These are phyloP conservation scores for Arvicanthis niloticus DNA, from an alignment of 2,113 vertebrate species.

Conservation along the genomic window DNA sequence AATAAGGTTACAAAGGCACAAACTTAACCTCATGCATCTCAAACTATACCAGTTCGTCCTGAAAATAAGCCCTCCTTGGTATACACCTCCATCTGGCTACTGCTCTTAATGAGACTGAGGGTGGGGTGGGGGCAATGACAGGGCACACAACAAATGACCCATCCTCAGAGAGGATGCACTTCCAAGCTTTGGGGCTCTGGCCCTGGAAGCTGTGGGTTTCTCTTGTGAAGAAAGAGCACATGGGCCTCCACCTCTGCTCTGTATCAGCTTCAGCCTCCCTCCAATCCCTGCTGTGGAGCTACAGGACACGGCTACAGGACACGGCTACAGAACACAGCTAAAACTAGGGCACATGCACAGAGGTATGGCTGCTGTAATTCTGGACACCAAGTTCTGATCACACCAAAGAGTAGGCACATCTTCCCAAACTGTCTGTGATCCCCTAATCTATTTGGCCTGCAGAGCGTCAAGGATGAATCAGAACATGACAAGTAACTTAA, in stretches of 20 bases:
- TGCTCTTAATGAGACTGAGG: neutral
- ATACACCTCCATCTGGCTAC: neutral
- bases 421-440: neutral
- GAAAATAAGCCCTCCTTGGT: neutral
- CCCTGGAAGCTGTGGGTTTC: neutral
- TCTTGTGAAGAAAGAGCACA: no score
- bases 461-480: neutral
- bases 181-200: neutral
- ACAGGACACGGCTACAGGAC: neutral
- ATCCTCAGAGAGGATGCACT: neutral
- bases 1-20: neutral
- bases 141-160: neutral
- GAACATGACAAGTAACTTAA: neutral
- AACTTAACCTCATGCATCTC: no score
- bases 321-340: no score
- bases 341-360: neutral
- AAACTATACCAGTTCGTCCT: neutral
- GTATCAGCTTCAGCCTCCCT: neutral
- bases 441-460: neutral
- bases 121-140: no score
- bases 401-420: no score
- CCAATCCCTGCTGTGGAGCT: neutral
- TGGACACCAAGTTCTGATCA: neutral
- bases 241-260: neutral
- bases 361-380: neutral